Evolutionary conservation across 1,140 invertebrate species (phyloP), one percentile per base, ranked within the genome.

Genomic region (Drosophila miranda): DNA sequence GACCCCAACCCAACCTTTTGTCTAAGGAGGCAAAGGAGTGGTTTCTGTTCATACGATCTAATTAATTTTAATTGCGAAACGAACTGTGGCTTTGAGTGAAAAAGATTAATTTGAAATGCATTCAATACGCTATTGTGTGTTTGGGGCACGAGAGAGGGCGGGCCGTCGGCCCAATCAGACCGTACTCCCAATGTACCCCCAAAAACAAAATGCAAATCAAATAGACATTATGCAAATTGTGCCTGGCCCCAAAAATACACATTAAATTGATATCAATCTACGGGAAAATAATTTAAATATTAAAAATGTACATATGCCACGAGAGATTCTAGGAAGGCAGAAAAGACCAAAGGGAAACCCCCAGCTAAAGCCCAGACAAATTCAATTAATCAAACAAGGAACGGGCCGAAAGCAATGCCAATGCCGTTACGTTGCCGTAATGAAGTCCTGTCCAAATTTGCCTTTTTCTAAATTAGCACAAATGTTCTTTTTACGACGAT

Each of bases 401-500:
- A 21, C 62, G 34, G 44, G 66, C 64, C 50, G 30, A 26, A 74
- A 61, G 78, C 78, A 87, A 87, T 86, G 77, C 60, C 30, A 30
- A 30, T 86, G 73, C 81, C 82, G 77, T 78, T 84, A 84, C 59
- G 77, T 78, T 63, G 74, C 77, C 82, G 77, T 83, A 88, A 89
- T 89, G 86, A 89, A 86, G 86, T 89, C 68, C 78, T 79, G 77
- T 89, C 80, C 78, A 87, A 87, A 87, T 87, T 87, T 87, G 78
- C 82, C 82, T 87, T 87, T 87, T 82, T 86, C 78, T 87, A 88
- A 87, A 87, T 87, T 87, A 87, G 82, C 82, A 87, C 83, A 87
- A 88, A 88, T 87, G 83, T 89, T 71, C 86, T 79, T 89, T 89
- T 89, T 86, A 89, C 78, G 81, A 89, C 75, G 59, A 74, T 72